These are phyloP conservation scores for Campylorhamphus procurvoides DNA, from an alignment of 2,113 vertebrate genomes.

Conservation along the genomic window DNA sequence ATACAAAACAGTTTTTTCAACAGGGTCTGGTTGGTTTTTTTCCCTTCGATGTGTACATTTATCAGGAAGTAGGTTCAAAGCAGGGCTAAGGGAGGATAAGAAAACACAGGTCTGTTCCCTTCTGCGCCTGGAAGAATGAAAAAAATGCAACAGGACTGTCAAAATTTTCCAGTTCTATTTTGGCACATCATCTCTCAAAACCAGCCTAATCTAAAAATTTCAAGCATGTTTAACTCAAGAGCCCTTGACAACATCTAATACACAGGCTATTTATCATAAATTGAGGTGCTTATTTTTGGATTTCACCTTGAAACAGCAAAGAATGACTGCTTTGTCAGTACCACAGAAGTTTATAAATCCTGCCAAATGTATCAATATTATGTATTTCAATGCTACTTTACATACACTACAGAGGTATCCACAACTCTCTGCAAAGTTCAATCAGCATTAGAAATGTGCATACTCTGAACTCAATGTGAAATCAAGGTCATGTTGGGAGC, in stretches of 20 bases:
- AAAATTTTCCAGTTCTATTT: slow-evolving; percentile 16
- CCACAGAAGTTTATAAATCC: neutral
- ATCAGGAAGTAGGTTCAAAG: neutral
- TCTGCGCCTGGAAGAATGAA: neutral
- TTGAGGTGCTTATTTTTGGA: slow-evolving; percentile 21
- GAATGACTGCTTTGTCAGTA: neutral
- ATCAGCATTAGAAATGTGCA: neutral
- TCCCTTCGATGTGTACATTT: neutral
- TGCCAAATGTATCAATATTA: neutral
- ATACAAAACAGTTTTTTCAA: neutral
- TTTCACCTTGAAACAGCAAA: slow-evolving; percentile 31
- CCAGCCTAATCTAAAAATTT: slow-evolving; percentile 20
- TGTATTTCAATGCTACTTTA: neutral
- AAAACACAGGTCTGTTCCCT: neutral
- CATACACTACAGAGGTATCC: neutral
- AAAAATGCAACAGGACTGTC: neutral
- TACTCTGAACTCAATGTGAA: neutral
- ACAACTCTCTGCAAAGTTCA: neutral
- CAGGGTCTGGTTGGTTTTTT: neutral
- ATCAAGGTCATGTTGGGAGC: neutral
- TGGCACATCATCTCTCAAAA: neutral
- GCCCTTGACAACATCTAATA: slow-evolving; percentile 28
- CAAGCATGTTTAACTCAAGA: slow-evolving; percentile 41
- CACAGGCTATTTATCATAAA: slow-evolving; percentile 44
- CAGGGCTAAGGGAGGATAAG: neutral